Percentiles rank a stretch among this genome's conserved stretches.
Evolutionary conservation across 1,140 invertebrate species (phyloP).

Genomic region (Centruroides sculpturatus): DNA sequence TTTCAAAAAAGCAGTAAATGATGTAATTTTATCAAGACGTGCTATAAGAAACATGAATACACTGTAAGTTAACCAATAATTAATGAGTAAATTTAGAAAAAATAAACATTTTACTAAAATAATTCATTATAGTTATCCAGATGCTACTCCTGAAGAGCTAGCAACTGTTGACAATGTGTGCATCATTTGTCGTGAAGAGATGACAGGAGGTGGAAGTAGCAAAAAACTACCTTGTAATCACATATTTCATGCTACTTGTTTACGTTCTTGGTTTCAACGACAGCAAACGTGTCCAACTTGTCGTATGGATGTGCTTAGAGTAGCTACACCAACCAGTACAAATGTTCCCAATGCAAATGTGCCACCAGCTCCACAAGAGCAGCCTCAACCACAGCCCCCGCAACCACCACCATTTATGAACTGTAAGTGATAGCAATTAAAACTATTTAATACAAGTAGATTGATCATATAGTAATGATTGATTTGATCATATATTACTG

Average conservation of each 20-base stretch:
- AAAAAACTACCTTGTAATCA: constrained; percentile 99
- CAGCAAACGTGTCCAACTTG: constrained; percentile 99
- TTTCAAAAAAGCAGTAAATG: constrained; percentile 95
- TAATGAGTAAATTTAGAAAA: background rate
- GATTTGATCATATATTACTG: too few relatives aligned
- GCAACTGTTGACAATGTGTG: constrained; percentile 93
- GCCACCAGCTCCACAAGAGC: background rate
- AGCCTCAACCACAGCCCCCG: background rate
- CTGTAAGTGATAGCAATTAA: too few relatives aligned
- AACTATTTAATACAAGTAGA: too few relatives aligned
- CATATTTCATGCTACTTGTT: constrained; percentile 95
- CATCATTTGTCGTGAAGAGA: constrained; percentile 92
- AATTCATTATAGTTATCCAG: constrained; percentile 49
- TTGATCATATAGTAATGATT: too few relatives aligned
- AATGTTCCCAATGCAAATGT: constrained; percentile 6
- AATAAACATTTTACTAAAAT: background rate
- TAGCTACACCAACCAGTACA: constrained; percentile 27
- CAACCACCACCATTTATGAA: constrained; percentile 11
- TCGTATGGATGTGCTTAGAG: constrained; percentile 81
- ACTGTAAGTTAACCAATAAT: constrained; percentile 37
- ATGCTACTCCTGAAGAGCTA: constrained; percentile 87
- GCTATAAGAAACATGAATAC: constrained; percentile 98
- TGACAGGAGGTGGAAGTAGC: constrained; percentile 39
- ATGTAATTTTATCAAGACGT: constrained; percentile 89
- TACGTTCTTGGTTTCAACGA: constrained; percentile 98